Evolutionary conservation across 2,113 vertebrate genomes (phyloP), one percentile per base, ranked within the genome.

Genomic region (Tamias sibiricus): DNA sequence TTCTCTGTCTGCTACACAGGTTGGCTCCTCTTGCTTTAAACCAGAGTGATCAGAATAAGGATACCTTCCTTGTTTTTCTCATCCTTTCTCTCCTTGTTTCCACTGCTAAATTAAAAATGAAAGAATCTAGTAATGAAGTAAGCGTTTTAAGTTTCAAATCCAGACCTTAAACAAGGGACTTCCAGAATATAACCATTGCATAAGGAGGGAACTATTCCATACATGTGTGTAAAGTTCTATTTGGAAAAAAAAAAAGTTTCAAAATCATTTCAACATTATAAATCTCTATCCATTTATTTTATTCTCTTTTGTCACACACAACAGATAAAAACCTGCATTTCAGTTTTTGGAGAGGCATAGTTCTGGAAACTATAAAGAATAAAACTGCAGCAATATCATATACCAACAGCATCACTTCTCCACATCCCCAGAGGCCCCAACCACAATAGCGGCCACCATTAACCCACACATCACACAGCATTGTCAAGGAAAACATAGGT

Each of bases 201-300:
- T 87, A 90, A 94, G 37, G 35, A 26, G 9, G 6, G 2, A 44
- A 7, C 14, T 81, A 13, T 57, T 64, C 32, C 28, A 47, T 16
- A 69, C 4, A 16, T 69, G 20, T 79, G 24, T 80, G 3, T 20
- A 37, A 74, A 81, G 24, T 74, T 89, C 75, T 86, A 82, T 49
- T 74, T 91, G 24, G 13, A 49, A 32, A 93, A 72, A 47, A 77
- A 13, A 37, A 57, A 52, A 4, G 1, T 47, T 97, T 81, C 69
- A 35, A 96, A 62, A 85, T 85, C 10, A 83, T 44, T 87, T 14
- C 49, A 88, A 13, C 28, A 80, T 71, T 84, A 59, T 52, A 37
- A 79, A 96, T 69, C 8, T 32, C 30, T 37, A 32, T 32, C 52
- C 80, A 85, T 77, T 91, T 85, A 79, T 40, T 95, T 92, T 69